Percentiles rank a stretch among this genome's conserved stretches.
Conservation (phyloP, 2,888 invertebrate genomes). For the Uropetala carovei region DNA sequence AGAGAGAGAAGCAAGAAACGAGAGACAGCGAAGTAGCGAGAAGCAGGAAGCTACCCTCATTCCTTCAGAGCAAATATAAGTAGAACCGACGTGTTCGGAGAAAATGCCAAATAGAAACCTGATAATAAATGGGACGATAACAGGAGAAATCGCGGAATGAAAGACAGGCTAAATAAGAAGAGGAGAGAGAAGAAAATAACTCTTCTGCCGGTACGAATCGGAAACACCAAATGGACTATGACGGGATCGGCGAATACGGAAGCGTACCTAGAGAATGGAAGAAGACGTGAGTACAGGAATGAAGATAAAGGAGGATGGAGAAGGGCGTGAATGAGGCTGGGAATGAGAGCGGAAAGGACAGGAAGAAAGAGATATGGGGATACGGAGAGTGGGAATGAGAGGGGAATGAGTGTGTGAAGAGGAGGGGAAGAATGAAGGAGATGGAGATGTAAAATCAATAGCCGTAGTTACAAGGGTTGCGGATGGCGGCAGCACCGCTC, state of each 20-base stretch:
- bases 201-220: not conserved
- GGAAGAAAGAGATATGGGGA: not conserved
- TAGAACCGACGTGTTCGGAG: too few species aligned
- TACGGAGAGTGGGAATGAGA: not conserved
- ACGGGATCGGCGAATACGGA: not conserved
- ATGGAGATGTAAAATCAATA: slow-evolving; percentile 19
- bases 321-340: not conserved
- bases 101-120: too few species aligned
- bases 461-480: slow-evolving; percentile 17
- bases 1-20: not conserved
- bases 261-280: too few species aligned
- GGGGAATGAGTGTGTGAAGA: not conserved
- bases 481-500: slow-evolving; percentile 17
- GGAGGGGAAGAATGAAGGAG: slow-evolving; percentile 9
- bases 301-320: not conserved
- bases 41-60: not conserved
- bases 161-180: not conserved
- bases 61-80: too few species aligned
- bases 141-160: too few species aligned
- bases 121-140: too few species aligned
- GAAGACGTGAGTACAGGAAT: too few species aligned
- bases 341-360: slow-evolving; percentile 5
- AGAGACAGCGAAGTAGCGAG: not conserved
- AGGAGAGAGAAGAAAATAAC: not conserved
- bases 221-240: not conserved